A percentile compares a stretch with the other conserved stretches of the same genome.
Conservation (phyloP, 2,113 vertebrate species). For the Girardinichthys multiradiatus region DNA sequence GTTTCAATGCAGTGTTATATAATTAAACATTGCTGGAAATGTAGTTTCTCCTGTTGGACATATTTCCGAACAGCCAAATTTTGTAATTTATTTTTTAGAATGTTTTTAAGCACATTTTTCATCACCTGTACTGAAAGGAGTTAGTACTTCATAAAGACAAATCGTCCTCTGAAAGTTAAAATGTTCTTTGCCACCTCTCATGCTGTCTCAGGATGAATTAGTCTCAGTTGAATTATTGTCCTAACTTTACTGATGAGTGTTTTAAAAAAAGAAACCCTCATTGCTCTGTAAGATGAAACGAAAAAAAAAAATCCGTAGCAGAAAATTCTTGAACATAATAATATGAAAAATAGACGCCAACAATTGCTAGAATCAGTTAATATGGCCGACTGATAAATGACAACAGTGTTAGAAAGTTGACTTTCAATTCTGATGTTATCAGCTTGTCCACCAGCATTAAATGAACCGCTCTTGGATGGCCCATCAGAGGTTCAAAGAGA, state of each 20-base stretch:
- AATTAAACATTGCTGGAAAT: too few species aligned
- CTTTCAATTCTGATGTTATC: not conserved
- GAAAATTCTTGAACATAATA: not conserved
- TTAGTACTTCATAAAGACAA: too few species aligned
- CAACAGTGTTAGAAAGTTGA: not conserved
- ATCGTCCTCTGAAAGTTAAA: too few species aligned
- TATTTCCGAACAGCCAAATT: too few species aligned
- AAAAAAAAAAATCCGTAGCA: not conserved
- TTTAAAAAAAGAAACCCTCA: not conserved
- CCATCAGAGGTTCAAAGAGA: not conserved
- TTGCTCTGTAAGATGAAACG: not conserved
- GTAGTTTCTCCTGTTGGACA: too few species aligned
- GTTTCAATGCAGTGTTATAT: too few species aligned
- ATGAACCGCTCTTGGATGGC: not conserved
- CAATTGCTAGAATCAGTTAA: not conserved
- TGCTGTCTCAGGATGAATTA: not conserved
- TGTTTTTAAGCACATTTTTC: too few species aligned
- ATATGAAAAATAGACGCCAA: not conserved
- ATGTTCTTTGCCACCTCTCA: too few species aligned
- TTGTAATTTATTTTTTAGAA: too few species aligned
- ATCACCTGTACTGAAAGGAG: too few species aligned
- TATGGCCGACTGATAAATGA: not conserved
- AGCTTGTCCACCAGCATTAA: not conserved
- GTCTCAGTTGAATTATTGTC: not conserved
- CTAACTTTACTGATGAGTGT: not conserved